These are phyloP conservation scores for Drosophila carrolli DNA, from an alignment of 1,140 invertebrate species.

Conservation along the genomic window DNA sequence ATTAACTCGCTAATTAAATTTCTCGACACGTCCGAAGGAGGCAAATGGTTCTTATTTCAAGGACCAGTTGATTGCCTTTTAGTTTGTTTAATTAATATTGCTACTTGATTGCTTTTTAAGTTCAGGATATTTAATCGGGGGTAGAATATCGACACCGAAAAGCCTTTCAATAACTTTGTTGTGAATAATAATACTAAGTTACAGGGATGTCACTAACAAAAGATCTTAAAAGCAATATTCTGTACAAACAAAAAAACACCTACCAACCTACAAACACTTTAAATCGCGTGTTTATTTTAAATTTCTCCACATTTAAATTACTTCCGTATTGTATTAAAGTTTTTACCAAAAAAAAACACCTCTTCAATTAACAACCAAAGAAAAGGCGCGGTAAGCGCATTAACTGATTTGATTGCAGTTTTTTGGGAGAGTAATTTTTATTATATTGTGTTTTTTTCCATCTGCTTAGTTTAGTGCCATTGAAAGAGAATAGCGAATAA, in stretches of 20 bases:
- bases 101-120: slow-evolving; percentile 71
- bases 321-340: slow-evolving; percentile 1
- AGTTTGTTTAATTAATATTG: slow-evolving; percentile 61
- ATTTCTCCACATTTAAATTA: slow-evolving; percentile 15
- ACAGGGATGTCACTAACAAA: neutral
- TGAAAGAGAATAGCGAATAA: slow-evolving; percentile 23
- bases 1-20: slow-evolving; percentile 75
- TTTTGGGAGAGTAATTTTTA: slow-evolving; percentile 41
- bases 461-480: slow-evolving; percentile 30
- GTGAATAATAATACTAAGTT: no score
- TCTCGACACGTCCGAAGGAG: slow-evolving; percentile 56
- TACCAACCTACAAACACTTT: no score
- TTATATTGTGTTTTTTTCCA: slow-evolving; percentile 49
- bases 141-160: neutral
- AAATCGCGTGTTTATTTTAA: slow-evolving; percentile 7
- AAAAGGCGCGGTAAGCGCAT: slow-evolving; percentile 52
- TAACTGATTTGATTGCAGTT: slow-evolving; percentile 65
- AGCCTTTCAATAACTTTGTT: neutral
- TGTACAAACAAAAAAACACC: no score
- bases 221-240: no score
- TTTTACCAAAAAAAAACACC: slow-evolving; percentile 18
- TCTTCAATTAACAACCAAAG: slow-evolving; percentile 48
- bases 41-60: slow-evolving; percentile 29
- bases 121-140: slow-evolving; percentile 49
- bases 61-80: slow-evolving; percentile 22